These are phyloP conservation scores for Aphodius granarius DNA, from an alignment of 2,888 invertebrate genomes.

Conservation along the genomic window DNA sequence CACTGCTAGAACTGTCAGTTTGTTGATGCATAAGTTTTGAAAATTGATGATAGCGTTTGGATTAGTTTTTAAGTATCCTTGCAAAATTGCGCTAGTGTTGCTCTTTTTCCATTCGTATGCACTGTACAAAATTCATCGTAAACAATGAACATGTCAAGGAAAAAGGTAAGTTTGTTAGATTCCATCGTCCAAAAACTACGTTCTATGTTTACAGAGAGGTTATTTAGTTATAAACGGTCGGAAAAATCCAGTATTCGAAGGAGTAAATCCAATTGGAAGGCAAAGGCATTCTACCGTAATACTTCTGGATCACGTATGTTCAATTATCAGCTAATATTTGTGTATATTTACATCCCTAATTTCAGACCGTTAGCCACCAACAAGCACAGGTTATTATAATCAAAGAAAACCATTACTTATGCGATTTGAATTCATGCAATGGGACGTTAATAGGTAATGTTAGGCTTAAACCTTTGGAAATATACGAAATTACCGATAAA, in stretches of 20 bases:
- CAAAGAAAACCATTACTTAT: constrained; percentile 44
- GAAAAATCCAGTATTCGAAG: constrained; percentile 40
- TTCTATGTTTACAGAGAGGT: constrained; percentile 36
- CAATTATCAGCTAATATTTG: not conserved
- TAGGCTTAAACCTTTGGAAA: constrained; percentile 40
- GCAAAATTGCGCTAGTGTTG: not conserved
- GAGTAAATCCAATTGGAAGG: constrained; percentile 48
- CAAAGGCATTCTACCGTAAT: constrained; percentile 44
- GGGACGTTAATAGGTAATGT: constrained; percentile 42
- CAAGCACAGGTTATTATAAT: constrained; percentile 48
- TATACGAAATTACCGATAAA: constrained; percentile 36
- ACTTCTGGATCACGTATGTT: constrained; percentile 45
- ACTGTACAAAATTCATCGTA: not conserved
- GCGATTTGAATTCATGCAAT: constrained; percentile 49
- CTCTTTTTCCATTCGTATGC: not conserved
- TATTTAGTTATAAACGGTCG: constrained; percentile 35
- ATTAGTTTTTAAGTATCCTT: not conserved
- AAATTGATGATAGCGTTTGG: not conserved
- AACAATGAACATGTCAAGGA: not conserved
- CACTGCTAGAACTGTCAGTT: too few relatives aligned
- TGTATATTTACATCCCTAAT: constrained; percentile 17
- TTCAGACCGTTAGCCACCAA: constrained; percentile 48
- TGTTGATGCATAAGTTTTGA: not conserved
- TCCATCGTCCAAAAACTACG: not conserved
- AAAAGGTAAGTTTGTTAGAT: constrained; percentile 1